Conservation (phyloP, 2,888 invertebrate species). For the Eudemis profundana region DNA sequence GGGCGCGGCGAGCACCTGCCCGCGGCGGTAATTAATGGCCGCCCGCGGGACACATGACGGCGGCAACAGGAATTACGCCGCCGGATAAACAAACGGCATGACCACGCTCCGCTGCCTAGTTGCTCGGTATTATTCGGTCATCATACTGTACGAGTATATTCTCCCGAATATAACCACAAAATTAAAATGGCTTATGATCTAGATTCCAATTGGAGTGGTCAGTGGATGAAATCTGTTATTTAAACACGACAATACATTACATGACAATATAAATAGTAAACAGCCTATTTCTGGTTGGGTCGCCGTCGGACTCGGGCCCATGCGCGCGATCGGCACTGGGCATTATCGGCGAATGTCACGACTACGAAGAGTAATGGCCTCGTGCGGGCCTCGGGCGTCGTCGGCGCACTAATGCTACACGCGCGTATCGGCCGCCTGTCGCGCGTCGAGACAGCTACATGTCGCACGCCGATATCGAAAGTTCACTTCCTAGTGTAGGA, state of each 20-base stretch:
- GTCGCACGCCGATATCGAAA: neutral
- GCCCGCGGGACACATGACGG: neutral
- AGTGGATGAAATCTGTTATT: no score
- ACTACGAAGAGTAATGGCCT: slow-evolving; percentile 18
- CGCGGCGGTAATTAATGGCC: slow-evolving; percentile 7
- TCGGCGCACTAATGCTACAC: neutral
- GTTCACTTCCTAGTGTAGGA: no score
- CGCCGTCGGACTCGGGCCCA: neutral
- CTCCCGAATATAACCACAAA: no score
- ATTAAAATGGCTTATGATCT: no score
- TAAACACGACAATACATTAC: no score
- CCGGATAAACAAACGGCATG: neutral
- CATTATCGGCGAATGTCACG: neutral
- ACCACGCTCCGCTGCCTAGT: neutral
- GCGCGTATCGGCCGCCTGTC: neutral
- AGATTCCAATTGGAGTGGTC: no score
- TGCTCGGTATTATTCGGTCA: neutral
- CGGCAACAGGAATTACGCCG: slow-evolving; percentile 19
- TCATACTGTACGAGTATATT: no score
- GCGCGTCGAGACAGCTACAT: neutral
- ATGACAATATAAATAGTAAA: no score
- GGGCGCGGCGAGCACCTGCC: neutral
- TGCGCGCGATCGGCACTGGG: slow-evolving; percentile 1
- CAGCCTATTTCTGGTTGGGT: no score
- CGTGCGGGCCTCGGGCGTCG: neutral